phyloP scores from a whole-genome alignment of 2,113 vertebrate species.

The Zapornia atra region DNA sequence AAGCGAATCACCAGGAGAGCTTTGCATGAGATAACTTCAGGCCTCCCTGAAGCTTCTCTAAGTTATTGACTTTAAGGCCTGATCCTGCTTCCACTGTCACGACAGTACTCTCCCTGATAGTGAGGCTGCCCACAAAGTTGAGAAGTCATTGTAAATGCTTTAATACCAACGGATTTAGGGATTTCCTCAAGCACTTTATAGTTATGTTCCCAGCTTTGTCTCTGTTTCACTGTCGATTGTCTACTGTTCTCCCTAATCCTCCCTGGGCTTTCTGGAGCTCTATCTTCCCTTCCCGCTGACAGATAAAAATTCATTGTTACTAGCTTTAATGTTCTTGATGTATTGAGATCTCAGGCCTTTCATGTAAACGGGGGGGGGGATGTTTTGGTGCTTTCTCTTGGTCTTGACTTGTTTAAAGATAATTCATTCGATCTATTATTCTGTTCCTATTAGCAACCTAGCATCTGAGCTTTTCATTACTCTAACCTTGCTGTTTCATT shows the following conservation, averaged over 20 bases:
- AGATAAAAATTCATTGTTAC: constrained; percentile 35
- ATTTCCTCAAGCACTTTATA: constrained; percentile 71
- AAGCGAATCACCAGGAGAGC: neutral
- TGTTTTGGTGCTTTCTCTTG: neutral
- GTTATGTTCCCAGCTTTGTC: constrained; percentile 65
- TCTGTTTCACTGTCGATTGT: constrained; percentile 41
- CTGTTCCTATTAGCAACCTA: neutral
- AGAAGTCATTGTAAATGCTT: constrained; percentile 46
- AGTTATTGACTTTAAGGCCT: neutral
- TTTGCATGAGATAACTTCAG: neutral
- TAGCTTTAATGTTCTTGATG: neutral
- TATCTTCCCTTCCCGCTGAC: constrained; percentile 13
- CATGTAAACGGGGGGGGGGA: neutral
- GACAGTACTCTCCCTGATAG: neutral
- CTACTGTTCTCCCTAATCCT: constrained; percentile 56
- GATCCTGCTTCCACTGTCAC: neutral
- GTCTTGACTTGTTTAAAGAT: neutral
- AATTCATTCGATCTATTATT: neutral
- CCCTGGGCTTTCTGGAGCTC: constrained; percentile 32
- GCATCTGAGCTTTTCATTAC: constrained; percentile 5
- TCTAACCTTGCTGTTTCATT: constrained; percentile 15
- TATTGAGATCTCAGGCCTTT: neutral
- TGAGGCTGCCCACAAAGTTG: neutral
- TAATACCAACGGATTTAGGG: constrained; percentile 53
- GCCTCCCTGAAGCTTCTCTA: neutral